Evolutionary conservation across 1,140 invertebrate genomes (phyloP).

Genomic region (Drosophila neocordata): DNA sequence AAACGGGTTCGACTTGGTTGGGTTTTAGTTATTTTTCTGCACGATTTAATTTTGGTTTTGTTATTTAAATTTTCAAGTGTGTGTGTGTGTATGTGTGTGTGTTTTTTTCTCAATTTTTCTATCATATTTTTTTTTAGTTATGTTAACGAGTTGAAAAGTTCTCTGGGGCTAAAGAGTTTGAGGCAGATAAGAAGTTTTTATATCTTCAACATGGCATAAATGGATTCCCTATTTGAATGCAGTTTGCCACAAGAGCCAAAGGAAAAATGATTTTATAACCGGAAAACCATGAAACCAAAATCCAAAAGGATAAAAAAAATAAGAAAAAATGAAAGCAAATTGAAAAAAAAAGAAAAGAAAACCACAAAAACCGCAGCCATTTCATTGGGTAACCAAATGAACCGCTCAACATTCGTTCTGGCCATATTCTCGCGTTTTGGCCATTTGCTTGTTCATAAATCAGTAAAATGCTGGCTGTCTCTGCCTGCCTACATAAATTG

Average conservation of each 20-base stretch:
- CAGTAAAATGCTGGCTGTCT: background rate
- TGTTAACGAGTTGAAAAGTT: conserved; percentile 4
- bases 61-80: conserved; percentile 36
- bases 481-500: conserved; percentile 48
- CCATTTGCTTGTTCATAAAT: conserved; percentile 50
- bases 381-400: conserved; percentile 46
- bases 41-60: conserved; percentile 61
- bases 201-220: background rate
- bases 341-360: conserved; percentile 3
- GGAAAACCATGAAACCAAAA: background rate
- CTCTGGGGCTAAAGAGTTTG: background rate
- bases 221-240: background rate
- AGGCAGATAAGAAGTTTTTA: background rate
- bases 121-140: background rate
- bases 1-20: conserved; percentile 55
- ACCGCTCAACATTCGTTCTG: conserved; percentile 35
- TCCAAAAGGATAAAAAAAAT: background rate
- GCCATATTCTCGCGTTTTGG: background rate
- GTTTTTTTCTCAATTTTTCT: background rate
- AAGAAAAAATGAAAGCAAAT: conserved; percentile 8
- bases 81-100: conserved; percentile 23
- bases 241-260: background rate
- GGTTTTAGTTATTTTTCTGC: conserved; percentile 66
- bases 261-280: background rate
- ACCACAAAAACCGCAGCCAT: conserved; percentile 43